Conservation (phyloP, 2,113 vertebrate genomes). For the Noturus placidus region DNA sequence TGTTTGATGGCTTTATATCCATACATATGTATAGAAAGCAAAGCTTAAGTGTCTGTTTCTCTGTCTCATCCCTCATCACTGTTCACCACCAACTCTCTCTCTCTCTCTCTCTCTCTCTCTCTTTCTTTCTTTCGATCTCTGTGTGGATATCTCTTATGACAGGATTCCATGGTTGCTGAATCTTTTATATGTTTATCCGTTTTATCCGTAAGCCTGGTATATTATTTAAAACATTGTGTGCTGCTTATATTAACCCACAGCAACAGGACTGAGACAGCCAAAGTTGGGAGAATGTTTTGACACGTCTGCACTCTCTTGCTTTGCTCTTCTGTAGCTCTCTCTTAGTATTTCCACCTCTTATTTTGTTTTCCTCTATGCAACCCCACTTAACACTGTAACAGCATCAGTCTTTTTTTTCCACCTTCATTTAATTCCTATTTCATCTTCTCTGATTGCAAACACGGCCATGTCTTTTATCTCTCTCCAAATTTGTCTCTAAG, state of each 20-base stretch:
- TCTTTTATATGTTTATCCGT: conserved; percentile 75
- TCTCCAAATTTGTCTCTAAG: not conserved
- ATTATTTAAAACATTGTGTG: conserved; percentile 67
- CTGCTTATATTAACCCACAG: conserved; percentile 67
- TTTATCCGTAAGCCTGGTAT: conserved; percentile 68
- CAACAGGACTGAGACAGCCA: conserved; percentile 58
- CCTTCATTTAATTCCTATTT: conserved; percentile 22
- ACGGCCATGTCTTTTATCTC: conserved; percentile 17
- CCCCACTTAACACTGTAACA: conserved; percentile 27
- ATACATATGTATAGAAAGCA: conserved; percentile 9
- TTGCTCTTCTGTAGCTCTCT: conserved; percentile 48
- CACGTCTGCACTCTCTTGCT: conserved; percentile 36
- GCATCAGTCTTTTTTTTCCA: conserved; percentile 16
- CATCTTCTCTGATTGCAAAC: conserved; percentile 23
- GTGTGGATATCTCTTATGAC: conserved; percentile 57
- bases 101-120: conserved; percentile 26
- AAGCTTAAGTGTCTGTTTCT: not conserved
- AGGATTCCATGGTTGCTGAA: conserved; percentile 60
- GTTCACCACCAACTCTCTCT: conserved; percentile 5
- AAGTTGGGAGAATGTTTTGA: conserved; percentile 44
- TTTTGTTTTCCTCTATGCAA: not conserved
- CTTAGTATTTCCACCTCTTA: conserved; percentile 31
- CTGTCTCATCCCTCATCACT: conserved; percentile 7
- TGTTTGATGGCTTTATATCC: conserved; percentile 19
- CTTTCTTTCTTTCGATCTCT: conserved; percentile 27